Conservation (phyloP, 2,888 invertebrate species). For the Leucozona laternaria region DNA sequence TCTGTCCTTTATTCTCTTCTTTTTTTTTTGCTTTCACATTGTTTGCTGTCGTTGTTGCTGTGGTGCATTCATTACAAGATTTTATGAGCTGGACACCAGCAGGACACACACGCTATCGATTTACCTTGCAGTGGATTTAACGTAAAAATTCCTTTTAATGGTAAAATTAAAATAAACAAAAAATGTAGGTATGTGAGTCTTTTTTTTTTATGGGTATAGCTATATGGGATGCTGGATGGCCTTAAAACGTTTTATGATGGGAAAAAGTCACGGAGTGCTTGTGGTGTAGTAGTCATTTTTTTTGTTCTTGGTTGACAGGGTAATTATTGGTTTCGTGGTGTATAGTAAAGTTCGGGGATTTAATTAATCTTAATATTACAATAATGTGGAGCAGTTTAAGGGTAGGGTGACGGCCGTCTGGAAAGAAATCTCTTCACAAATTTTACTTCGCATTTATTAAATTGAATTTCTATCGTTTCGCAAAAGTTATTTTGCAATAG, state of each 20-base stretch:
- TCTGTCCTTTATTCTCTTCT: neutral
- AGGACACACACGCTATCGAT: constrained; percentile 2
- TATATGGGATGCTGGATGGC: neutral
- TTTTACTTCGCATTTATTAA: too few species aligned
- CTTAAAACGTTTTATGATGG: constrained; percentile 5
- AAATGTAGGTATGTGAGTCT: neutral
- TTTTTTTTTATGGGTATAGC: neutral
- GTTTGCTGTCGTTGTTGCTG: neutral
- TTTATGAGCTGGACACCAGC: constrained; percentile 26
- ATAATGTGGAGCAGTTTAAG: too few species aligned
- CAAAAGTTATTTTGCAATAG: too few species aligned
- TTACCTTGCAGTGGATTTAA: constrained; percentile 18
- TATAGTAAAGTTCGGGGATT: too few species aligned
- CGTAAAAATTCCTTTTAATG: constrained; percentile 10
- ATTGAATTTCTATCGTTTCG: too few species aligned
- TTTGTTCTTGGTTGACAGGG: neutral
- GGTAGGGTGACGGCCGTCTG: too few species aligned
- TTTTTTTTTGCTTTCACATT: neutral
- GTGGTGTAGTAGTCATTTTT: neutral
- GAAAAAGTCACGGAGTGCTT: neutral
- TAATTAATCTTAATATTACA: too few species aligned
- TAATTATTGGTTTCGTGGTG: neutral
- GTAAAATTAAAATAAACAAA: constrained; percentile 1
- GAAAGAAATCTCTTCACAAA: too few species aligned
- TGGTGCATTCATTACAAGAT: constrained; percentile 26